phyloP scores from a whole-genome alignment of 2,888 invertebrate species.

The Leptinotarsa tumamoca region DNA sequence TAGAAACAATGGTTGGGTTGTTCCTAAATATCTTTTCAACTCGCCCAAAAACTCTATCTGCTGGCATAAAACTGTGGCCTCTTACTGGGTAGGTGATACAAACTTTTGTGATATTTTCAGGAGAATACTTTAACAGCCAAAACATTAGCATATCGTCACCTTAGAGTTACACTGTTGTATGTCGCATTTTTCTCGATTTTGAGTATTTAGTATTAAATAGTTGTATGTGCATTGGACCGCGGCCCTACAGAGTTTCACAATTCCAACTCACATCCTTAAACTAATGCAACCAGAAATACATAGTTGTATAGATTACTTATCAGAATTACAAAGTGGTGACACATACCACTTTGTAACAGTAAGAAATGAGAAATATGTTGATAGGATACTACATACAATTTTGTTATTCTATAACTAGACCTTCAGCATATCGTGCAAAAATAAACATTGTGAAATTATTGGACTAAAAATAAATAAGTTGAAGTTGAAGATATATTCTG shows the following conservation, averaged over 20 bases:
- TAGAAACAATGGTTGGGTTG: not conserved
- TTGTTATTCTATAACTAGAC: not conserved
- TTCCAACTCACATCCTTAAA: conserved; percentile 5
- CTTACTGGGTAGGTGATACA: too few species aligned
- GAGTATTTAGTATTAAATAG: not conserved
- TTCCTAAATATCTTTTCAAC: not conserved
- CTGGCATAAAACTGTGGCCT: too few species aligned
- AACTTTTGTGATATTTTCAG: too few species aligned
- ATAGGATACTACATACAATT: too few species aligned
- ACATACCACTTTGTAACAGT: too few species aligned
- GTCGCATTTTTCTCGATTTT: conserved; percentile 3
- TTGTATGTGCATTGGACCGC: conserved; percentile 5
- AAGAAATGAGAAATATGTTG: too few species aligned
- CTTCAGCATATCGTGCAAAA: not conserved
- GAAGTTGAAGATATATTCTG: not conserved
- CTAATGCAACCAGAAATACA: not conserved
- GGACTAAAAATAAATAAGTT: not conserved
- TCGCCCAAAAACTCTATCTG: too few species aligned
- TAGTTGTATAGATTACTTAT: not conserved
- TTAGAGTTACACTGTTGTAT: too few species aligned
- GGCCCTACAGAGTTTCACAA: not conserved
- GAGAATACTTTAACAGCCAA: not conserved
- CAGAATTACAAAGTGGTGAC: too few species aligned
- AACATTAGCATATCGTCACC: not conserved
- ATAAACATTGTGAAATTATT: not conserved